phyloP scores from a whole-genome alignment of 1,140 invertebrate genomes.

The Thaumatotibia leucotreta region DNA sequence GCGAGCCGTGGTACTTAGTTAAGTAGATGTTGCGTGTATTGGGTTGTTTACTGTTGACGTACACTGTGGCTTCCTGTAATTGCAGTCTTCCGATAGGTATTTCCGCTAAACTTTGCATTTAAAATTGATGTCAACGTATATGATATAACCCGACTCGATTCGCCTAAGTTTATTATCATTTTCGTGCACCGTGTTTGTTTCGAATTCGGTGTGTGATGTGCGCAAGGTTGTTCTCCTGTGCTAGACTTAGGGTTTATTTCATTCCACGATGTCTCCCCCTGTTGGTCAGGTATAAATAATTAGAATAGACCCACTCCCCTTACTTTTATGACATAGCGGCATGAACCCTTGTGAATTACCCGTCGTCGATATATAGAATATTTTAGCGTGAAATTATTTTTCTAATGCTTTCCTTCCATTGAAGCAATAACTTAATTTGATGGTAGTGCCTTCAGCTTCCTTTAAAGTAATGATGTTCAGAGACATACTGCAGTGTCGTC shows the following conservation, averaged over 20 bases:
- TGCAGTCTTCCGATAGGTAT: conserved; percentile 75
- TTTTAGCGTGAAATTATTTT: conserved; percentile 63
- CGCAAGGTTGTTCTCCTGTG: conserved; percentile 15
- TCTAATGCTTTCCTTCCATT: conserved; percentile 66
- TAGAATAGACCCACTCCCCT: conserved; percentile 26
- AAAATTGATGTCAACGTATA: conserved; percentile 54
- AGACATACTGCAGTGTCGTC: conserved; percentile 54
- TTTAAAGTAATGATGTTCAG: conserved; percentile 51
- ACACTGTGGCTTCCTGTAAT: conserved; percentile 72
- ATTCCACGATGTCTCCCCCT: conserved; percentile 45
- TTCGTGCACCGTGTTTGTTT: conserved; percentile 12
- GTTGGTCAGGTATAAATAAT: conserved; percentile 22
- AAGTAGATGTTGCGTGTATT: conserved; percentile 40
- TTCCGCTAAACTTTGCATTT: conserved; percentile 69
- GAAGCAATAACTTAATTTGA: conserved; percentile 70
- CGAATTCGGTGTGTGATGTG: conserved; percentile 14
- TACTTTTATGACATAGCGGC: conserved; percentile 45
- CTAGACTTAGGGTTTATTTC: conserved; percentile 18
- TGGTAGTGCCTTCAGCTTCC: conserved; percentile 74
- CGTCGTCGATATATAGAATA: conserved; percentile 49
- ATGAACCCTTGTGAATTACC: conserved; percentile 37
- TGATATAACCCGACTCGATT: conserved; percentile 24
- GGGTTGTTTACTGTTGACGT: conserved; percentile 63
- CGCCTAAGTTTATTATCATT: conserved; percentile 4
- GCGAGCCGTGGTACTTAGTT: conserved; percentile 58